These are phyloP conservation scores for Epistrophella euchroma DNA, from an alignment of 2,888 invertebrate species.

Conservation along the genomic window DNA sequence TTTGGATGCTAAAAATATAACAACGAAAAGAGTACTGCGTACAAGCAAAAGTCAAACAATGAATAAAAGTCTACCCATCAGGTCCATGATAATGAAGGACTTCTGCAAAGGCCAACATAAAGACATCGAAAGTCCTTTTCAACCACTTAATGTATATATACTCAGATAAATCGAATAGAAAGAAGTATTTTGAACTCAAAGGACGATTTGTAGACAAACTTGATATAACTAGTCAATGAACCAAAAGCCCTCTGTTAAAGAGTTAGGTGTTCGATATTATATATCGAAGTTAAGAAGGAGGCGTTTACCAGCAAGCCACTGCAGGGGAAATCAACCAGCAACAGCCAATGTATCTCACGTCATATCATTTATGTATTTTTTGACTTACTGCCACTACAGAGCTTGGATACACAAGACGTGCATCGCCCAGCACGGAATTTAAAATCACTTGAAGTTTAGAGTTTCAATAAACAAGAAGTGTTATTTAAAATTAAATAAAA, in stretches of 20 bases:
- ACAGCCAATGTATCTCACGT: no score
- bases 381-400: no score
- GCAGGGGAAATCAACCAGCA: no score
- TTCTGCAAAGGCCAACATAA: slow-evolving; percentile 1
- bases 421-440: no score
- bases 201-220: slow-evolving; percentile 14
- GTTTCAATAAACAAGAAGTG: no score
- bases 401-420: no score
- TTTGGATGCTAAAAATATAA: background rate
- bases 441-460: no score
- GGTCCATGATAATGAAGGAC: slow-evolving; percentile 15
- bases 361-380: no score
- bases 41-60: slow-evolving; percentile 20
- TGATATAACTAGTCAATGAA: background rate
- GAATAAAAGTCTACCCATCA: slow-evolving; percentile 4
- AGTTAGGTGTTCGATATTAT: no score
- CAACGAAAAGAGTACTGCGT: background rate
- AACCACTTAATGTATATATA: slow-evolving; percentile 15
- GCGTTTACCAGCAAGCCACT: no score
- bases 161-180: background rate
- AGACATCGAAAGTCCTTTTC: slow-evolving; percentile 22
- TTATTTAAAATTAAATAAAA: no score
- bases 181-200: background rate
- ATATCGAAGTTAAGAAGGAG: no score
- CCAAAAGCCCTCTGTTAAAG: background rate